Evolutionary conservation across 1,140 invertebrate species (phyloP), one percentile per base, ranked within the genome.

Genomic region (Dinoponera quadriceps): DNA sequence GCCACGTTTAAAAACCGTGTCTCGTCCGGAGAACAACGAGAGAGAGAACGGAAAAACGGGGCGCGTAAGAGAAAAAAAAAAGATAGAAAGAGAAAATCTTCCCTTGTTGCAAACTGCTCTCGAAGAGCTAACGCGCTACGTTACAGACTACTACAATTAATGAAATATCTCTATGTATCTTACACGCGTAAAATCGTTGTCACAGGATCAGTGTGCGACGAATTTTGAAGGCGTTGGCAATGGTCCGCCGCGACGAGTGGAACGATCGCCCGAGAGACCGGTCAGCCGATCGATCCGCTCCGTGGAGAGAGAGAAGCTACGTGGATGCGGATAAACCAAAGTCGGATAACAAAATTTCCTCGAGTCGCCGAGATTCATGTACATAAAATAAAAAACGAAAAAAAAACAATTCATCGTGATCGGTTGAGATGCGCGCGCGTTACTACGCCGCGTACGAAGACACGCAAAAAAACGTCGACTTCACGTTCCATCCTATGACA

Each of bases 181-280:
- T 91, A 89, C 82, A 84, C 75, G 82, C 81, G 51, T 59, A 68
- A 80, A 87, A 57, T 72, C 86, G 83, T 84, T 51, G 78, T 85
- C 86, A 82, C 57, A 89, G 68, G 73, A 87, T 90, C 27, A 82
- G 80, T 60, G 27, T 87, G 54, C 44, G 75, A 82, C 44, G 65
- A 90, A 92, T 91, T 92, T 92, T 92, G 83, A 93, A 93, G 90
- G 90, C 91, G 93, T 93, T 91, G 92, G 91, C 92, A 93, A 93
- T n/a, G n/a, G n/a, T 88, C 87, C 74, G 63, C 48, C 62, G 73
- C 60, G 65, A 63, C 55, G 33, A 44, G 66, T 25, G 18, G 22
- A 16, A 51, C 20, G 48, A 78, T 25, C 49, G 29, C 38, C 4
- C 38, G 7, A n/a, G n/a, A n/a, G n/a, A 75, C 55, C 11, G 55